These are phyloP conservation scores for Antigone vipio DNA, from an alignment of 2,113 vertebrate species.

Conservation along the genomic window DNA sequence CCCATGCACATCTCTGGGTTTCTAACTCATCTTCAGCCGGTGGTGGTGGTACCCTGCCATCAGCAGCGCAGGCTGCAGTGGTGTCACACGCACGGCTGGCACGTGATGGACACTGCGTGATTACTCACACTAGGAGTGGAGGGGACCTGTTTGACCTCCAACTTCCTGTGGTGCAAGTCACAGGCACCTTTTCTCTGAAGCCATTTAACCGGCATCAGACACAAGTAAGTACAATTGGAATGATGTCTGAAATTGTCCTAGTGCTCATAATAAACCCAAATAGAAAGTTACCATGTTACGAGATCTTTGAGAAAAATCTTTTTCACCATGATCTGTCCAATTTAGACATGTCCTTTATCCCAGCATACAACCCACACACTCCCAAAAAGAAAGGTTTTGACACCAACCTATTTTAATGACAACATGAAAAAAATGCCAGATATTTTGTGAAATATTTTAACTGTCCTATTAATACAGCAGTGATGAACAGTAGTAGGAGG, in stretches of 20 bases:
- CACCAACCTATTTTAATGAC: not conserved
- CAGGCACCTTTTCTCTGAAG: not conserved
- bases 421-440: not conserved
- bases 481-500: not conserved
- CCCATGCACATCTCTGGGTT: not conserved
- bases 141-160: not conserved
- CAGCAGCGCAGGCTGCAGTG: accelerated
- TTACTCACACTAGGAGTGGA: too few species aligned
- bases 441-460: not conserved
- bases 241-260: not conserved
- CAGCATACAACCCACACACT: not conserved
- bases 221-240: not conserved
- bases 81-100: not conserved
- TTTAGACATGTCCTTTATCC: not conserved
- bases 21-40: too few species aligned
- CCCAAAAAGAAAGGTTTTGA: not conserved
- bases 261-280: not conserved
- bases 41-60: accelerated
- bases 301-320: not conserved
- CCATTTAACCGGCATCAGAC: not conserved
- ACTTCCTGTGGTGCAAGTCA: not conserved
- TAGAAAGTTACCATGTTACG: not conserved
- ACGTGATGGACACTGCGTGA: accelerated
- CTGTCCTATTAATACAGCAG: not conserved
- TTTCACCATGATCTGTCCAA: not conserved